A percentile compares a stretch with the other conserved stretches of the same genome.
These are phyloP conservation scores for Notoglanidium macrostoma DNA, from an alignment of 2,797 vertebrate genomes.

Conservation along the genomic window DNA sequence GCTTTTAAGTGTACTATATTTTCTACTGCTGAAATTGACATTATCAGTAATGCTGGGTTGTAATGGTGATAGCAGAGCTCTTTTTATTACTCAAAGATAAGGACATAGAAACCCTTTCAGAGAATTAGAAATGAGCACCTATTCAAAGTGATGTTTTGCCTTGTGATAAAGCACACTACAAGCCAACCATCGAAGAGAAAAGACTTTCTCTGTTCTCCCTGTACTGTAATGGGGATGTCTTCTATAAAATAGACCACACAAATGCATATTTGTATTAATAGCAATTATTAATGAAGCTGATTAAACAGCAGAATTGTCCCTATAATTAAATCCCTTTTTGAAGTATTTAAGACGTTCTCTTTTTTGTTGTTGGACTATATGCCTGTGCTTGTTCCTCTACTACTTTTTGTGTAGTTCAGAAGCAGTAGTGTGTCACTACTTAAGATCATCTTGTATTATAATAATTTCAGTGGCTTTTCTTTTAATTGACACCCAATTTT, in stretches of 20 bases:
- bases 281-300: not conserved
- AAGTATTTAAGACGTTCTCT: not conserved
- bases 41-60: constrained; percentile 11
- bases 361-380: not conserved
- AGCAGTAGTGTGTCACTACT: not conserved
- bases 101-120: not conserved
- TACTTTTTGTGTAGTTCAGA: not conserved
- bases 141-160: not conserved
- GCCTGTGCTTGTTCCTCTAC: not conserved
- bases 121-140: not conserved
- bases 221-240: not conserved
- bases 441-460: not conserved
- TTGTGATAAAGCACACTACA: not conserved
- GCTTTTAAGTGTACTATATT: not conserved
- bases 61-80: not conserved
- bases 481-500: not conserved
- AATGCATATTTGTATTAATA: no score
- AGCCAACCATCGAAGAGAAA: not conserved
- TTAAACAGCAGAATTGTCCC: not conserved
- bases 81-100: not conserved
- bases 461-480: not conserved
- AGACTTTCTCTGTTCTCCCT: not conserved
- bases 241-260: not conserved
- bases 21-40: constrained; percentile 13
- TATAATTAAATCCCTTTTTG: not conserved